Conservation (phyloP, 2,888 invertebrate genomes). For the Heteromyza rotundicornis region DNA sequence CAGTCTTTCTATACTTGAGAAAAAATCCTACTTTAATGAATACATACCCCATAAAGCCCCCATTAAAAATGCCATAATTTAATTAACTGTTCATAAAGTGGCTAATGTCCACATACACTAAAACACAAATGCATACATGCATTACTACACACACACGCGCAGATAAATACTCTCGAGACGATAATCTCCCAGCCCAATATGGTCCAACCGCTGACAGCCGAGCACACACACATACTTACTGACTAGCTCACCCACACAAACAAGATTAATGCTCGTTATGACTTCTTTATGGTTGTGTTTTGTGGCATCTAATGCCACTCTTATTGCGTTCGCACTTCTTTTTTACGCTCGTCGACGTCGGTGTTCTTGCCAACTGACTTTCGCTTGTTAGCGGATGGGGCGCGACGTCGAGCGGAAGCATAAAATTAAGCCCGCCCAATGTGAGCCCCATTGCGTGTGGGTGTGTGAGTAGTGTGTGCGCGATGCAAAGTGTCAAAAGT, state of each 20-base stretch:
- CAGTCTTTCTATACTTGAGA: too few relatives aligned
- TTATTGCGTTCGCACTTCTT: slow-evolving; percentile 3
- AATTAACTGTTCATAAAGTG: slow-evolving; percentile 51
- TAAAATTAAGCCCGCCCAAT: not conserved
- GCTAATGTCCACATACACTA: slow-evolving; percentile 39
- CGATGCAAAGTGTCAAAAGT: not conserved
- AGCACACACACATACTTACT: not conserved
- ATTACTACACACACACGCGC: slow-evolving; percentile 17
- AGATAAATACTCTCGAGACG: not conserved
- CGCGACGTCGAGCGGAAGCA: not conserved
- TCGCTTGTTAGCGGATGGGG: not conserved
- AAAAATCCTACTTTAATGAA: too few relatives aligned
- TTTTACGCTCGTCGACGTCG: too few relatives aligned
- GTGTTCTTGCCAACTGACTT: too few relatives aligned
- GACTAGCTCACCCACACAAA: not conserved
- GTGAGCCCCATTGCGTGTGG: not conserved
- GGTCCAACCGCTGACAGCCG: not conserved
- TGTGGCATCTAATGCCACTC: not conserved
- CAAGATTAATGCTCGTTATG: slow-evolving; percentile 7
- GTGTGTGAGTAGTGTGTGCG: not conserved
- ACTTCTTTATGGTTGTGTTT: slow-evolving; percentile 3
- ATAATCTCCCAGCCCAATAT: not conserved
- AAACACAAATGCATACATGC: slow-evolving; percentile 33
- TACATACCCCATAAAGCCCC: too few relatives aligned
- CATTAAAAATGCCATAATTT: slow-evolving; percentile 48